Conservation (phyloP, 1,140 invertebrate species). For the Eupristina koningsbergeri region DNA sequence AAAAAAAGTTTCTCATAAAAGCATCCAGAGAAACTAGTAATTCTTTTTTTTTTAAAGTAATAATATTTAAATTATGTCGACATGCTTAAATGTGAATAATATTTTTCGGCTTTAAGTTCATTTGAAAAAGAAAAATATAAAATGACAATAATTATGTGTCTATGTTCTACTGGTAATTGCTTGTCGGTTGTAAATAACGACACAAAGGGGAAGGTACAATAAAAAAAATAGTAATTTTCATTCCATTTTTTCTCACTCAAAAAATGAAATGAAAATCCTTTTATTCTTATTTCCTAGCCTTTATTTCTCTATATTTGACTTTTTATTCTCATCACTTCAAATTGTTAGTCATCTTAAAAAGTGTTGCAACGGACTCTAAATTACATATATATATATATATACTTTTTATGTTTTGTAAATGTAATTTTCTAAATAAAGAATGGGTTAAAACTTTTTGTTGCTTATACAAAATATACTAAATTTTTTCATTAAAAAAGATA, state of each 20-base stretch:
- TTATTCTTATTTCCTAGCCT: slow-evolving; percentile 19
- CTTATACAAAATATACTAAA: no score
- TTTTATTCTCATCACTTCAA: slow-evolving; percentile 32
- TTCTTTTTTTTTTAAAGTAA: background rate
- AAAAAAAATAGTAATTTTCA: slow-evolving; percentile 29
- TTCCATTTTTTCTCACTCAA: slow-evolving; percentile 17
- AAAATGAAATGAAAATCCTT: slow-evolving; percentile 31
- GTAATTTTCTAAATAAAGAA: slow-evolving; percentile 28
- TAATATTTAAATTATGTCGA: slow-evolving; percentile 10
- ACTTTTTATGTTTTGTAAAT: no score
- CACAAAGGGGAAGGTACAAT: background rate
- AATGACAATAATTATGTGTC: slow-evolving; percentile 26
- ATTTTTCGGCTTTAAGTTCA: slow-evolving; percentile 13
- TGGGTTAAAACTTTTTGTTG: slow-evolving; percentile 13
- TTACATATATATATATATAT: background rate
- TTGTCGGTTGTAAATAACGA: slow-evolving; percentile 30
- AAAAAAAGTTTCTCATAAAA: background rate
- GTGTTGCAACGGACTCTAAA: background rate
- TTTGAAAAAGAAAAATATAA: slow-evolving; percentile 17
- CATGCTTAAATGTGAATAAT: background rate
- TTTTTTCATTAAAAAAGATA: no score
- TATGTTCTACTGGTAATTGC: slow-evolving; percentile 30
- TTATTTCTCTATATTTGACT: slow-evolving; percentile 27
- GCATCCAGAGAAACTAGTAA: background rate
- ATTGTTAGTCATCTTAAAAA: slow-evolving; percentile 19